Evolutionary conservation across 2,113 vertebrate genomes (phyloP).

Genomic region (Himantopus leucocephalus): DNA sequence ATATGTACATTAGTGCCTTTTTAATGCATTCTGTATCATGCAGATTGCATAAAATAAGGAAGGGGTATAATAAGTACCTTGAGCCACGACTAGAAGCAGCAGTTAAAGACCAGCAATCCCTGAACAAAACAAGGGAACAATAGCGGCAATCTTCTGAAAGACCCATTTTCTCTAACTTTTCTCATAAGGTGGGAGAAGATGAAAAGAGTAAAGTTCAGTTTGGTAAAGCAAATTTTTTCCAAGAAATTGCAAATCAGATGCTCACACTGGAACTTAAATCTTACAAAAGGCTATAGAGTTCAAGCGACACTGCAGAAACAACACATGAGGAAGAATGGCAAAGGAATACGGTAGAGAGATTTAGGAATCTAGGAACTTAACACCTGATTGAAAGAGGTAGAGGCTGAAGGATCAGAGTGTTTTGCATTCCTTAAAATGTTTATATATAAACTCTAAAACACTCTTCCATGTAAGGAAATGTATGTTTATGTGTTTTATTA

Average conservation of each 20-base stretch:
- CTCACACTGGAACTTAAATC: neutral
- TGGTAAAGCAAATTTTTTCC: neutral
- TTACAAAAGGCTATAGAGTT: neutral
- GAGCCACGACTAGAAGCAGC: neutral
- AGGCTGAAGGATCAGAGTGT: neutral
- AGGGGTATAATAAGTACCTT: neutral
- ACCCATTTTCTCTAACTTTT: neutral
- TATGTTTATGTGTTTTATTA: neutral
- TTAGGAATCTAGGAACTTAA: neutral
- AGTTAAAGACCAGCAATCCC: neutral
- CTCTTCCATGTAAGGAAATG: neutral
- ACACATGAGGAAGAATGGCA: neutral
- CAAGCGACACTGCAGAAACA: neutral
- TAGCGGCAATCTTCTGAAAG: neutral
- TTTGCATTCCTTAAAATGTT: neutral
- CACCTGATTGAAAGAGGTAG: neutral
- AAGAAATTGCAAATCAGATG: neutral
- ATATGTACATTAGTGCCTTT: neutral
- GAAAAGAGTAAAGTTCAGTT: neutral
- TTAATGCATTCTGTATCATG: neutral
- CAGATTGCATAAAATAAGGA: neutral
- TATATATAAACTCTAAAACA: neutral
- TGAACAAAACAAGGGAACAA: neutral
- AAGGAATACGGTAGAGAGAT: neutral
- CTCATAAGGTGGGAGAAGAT: fast-evolving